Evolutionary conservation across 2,888 invertebrate species (phyloP), one percentile per base, ranked within the genome.

Genomic region (Trimorus sp.): DNA sequence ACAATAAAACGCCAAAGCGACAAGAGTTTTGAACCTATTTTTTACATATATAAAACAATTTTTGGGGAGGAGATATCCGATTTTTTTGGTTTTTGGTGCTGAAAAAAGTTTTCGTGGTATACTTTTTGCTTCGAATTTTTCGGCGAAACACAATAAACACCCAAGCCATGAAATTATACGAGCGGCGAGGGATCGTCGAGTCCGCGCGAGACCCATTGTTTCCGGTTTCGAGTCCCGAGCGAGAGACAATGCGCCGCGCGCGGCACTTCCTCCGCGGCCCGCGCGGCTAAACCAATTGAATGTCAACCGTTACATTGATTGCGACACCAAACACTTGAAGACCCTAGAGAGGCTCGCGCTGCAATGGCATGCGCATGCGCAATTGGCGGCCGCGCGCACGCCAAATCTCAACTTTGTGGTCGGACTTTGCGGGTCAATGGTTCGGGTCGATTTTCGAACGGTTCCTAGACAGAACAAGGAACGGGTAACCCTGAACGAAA

Each of bases 281-380:
- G 51, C 59, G 40, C 48, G 48, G 51, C 49, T 70, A 70, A 70
- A 70, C 51, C 59, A 59, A 70, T 70, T 59, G 70, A 59, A 70
- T 59, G 59, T 70, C 59, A 70, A 59, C 70, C 48, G 59, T 69
- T 49, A 69, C 48, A 69, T 69, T 49, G 58, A 69, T 69, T 69
- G 26, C 69, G 48, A 48, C 38, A 69, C 58, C 49, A 69, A 58
- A 69, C 69, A 69, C 58, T 49, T 59, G 58, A 54, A 69, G 69
- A 69, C 58, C 58, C 48, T 58, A 48, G 49, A 48, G 49, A 51
- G 40, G 49, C 58, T 69, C 59, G 37, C 70, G 48, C 11, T 7
- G 51, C 49, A 70, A 70, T 49, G 40, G 37, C 66, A 37, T 53
- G 49, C 11, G 15, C 49, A 38, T n/a, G 45, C 45, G 14, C 59